Conservation (phyloP, 2,888 invertebrate species). For the Incurvaria masculella region DNA sequence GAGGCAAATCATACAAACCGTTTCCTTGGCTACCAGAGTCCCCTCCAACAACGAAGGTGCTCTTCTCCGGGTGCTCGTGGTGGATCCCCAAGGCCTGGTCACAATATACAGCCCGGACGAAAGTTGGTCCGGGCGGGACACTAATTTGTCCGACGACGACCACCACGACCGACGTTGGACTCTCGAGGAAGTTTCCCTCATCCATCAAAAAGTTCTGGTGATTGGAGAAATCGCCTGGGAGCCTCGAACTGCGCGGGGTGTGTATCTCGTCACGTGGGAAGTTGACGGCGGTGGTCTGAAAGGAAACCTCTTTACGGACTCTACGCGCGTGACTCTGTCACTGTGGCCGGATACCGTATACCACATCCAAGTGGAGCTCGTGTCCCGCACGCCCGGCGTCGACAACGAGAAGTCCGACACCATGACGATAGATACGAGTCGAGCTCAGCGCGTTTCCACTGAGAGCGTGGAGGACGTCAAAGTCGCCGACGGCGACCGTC, state of each 20-base stretch:
- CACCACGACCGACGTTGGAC: constrained; percentile 58
- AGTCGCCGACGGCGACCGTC: constrained; percentile 55
- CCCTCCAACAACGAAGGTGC: constrained; percentile 63
- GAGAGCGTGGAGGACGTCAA: constrained; percentile 61
- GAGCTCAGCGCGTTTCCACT: constrained; percentile 62
- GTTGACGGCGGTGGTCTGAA: constrained; percentile 77
- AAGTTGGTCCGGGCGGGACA: constrained; percentile 54
- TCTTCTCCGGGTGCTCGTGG: constrained; percentile 64
- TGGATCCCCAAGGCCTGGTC: constrained; percentile 66
- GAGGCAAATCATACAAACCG: constrained; percentile 66
- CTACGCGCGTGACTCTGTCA: constrained; percentile 73
- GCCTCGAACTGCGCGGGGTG: constrained; percentile 60
- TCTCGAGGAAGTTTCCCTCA: constrained; percentile 65
- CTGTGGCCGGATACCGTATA: constrained; percentile 79
- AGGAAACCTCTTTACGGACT: constrained; percentile 78
- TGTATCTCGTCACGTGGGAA: constrained; percentile 82
- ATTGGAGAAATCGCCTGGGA: constrained; percentile 75
- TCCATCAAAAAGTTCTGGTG: constrained; percentile 68
- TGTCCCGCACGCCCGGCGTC: constrained; percentile 58
- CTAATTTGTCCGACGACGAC: constrained; percentile 38
- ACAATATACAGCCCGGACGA: constrained; percentile 69
- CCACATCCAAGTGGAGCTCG: constrained; percentile 73
- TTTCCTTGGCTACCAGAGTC: constrained; percentile 61
- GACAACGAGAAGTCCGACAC: constrained; percentile 63
- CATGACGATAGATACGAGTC: constrained; percentile 62